Evolutionary conservation across 2,113 vertebrate species (phyloP), one percentile per base, ranked within the genome.

Genomic region (Serilophus lunatus): DNA sequence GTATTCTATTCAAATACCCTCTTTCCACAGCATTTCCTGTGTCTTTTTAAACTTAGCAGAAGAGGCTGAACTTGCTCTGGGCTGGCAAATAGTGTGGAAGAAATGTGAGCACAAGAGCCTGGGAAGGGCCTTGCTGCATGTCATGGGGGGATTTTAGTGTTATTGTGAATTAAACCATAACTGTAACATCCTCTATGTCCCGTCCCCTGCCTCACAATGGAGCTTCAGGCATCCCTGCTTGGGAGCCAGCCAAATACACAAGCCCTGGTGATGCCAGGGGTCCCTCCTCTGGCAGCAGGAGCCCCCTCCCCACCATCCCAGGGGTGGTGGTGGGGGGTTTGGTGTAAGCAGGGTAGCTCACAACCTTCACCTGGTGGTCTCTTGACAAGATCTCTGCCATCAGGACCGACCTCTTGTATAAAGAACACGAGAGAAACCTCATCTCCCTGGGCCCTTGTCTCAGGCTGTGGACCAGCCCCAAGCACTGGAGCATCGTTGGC

Each of bases 381-480:
- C 57, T 49, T 2, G 9, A 42, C 51, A 70, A 65, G 33, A 25
- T 54, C 33, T 54, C 47, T 19, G 44, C 51, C 26, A 24, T 35
- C 35, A 49, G 75, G 36, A 71, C 15, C 33, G 11, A 7, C 15
- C 45, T 36, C 20, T 24, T 23, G 49, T 17, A 6, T 4, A 36
- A 72, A 18, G 36, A 61, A 63, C 40, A 33, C 26, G 45, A 78
- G 45, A 36, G 47, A 44, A 36, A 6, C 36, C 28, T 68, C 59
- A 1, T 3, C 38, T 17, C 7, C 2, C 45, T 33, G 22, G 16
- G 18, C 1, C 0, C 51, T 60, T 6, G 13, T 6, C 82, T 57
- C 38, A 15, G 68, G 20, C 0, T 6, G 7, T 6, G 36, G 40
- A 23, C 61, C 50, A 56, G 51, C 65, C 47, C 69, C 10, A 28